These are phyloP conservation scores for Sphinx pinastri DNA, from an alignment of 2,888 invertebrate genomes.

Conservation along the genomic window DNA sequence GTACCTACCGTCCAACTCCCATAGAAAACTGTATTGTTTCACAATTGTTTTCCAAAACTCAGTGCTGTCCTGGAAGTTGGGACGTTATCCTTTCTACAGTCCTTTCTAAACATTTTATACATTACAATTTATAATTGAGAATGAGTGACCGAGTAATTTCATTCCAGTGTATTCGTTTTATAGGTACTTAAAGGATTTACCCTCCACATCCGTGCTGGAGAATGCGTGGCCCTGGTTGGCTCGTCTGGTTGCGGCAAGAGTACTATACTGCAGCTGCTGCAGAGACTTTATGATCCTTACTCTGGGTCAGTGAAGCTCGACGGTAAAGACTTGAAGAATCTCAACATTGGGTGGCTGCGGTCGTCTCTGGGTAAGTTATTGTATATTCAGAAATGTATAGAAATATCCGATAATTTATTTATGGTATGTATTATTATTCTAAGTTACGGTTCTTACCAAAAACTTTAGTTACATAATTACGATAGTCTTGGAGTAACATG, in stretches of 20 bases:
- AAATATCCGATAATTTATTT: too few species aligned
- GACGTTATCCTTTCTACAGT: too few species aligned
- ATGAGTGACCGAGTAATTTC: neutral
- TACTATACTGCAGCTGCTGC: constrained; percentile 89
- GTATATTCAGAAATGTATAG: neutral
- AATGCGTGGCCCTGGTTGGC: constrained; percentile 89
- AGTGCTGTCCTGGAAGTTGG: too few species aligned
- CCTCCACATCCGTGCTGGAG: constrained; percentile 85
- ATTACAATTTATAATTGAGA: constrained; percentile 6
- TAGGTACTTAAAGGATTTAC: constrained; percentile 88
- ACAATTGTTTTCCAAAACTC: too few species aligned
- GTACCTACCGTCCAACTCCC: too few species aligned
- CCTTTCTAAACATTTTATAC: too few species aligned
- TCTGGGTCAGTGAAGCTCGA: constrained; percentile 85
- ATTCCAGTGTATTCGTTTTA: constrained; percentile 26
- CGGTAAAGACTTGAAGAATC: constrained; percentile 85
- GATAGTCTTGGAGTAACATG: too few species aligned
- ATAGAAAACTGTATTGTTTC: too few species aligned
- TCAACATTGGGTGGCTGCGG: constrained; percentile 90
- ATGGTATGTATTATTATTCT: too few species aligned
- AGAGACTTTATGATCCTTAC: constrained; percentile 88
- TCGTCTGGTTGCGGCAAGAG: constrained; percentile 93
- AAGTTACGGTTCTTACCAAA: too few species aligned
- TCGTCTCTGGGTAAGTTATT: constrained; percentile 85
- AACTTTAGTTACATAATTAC: too few species aligned